These are phyloP conservation scores for Cephalotes varians DNA, from an alignment of 2,888 invertebrate species.

Conservation along the genomic window DNA sequence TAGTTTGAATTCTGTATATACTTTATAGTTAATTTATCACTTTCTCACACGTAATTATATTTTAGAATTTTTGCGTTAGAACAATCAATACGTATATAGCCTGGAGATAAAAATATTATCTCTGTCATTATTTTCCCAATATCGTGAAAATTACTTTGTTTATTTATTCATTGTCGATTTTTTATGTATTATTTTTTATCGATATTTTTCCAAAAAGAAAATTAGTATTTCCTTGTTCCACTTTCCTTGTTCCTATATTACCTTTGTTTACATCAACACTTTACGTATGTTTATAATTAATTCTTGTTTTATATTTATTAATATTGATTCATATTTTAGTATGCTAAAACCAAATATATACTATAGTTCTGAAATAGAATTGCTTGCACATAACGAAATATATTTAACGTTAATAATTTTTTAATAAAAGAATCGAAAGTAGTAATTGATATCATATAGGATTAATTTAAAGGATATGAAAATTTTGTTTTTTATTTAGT, in stretches of 20 bases:
- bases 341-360: background rate
- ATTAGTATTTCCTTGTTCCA: conserved; percentile 8
- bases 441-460: background rate
- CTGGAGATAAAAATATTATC: conserved; percentile 7
- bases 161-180: background rate
- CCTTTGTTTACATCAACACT: background rate
- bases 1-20: background rate
- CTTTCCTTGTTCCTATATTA: background rate
- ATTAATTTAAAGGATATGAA: background rate
- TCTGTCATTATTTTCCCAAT: background rate
- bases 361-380: background rate
- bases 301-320: background rate
- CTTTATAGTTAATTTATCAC: background rate
- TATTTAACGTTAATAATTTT: background rate
- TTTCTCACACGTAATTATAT: background rate
- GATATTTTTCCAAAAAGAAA: background rate
- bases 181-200: background rate
- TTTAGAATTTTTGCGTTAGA: background rate
- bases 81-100: background rate
- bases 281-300: conserved; percentile 11
- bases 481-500: background rate
- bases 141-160: conserved; percentile 23
- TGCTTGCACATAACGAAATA: background rate
- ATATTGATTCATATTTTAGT: background rate
- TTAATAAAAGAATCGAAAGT: background rate